These are phyloP conservation scores for Petromus typicus DNA, from an alignment of 2,113 vertebrate genomes.

Conservation along the genomic window DNA sequence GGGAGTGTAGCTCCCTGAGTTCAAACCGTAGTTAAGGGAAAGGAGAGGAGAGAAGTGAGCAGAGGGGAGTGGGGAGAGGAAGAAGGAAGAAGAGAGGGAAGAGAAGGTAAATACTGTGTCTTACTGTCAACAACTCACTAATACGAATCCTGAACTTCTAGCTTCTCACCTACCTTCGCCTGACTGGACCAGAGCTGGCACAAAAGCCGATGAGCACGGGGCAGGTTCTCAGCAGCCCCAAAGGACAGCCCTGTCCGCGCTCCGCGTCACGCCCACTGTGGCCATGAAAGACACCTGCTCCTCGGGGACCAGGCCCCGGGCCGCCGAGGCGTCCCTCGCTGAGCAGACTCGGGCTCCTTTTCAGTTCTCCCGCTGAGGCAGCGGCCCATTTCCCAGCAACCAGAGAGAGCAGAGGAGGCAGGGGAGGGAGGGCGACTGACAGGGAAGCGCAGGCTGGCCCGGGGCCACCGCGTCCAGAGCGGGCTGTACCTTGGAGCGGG, in stretches of 20 bases:
- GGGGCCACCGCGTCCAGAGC: rapidly evolving
- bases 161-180: too few relatives aligned
- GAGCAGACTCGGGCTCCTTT: not conserved
- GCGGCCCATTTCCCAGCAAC: not conserved
- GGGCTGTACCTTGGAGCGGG: constrained; percentile 84
- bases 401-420: not conserved
- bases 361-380: not conserved
- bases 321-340: not conserved
- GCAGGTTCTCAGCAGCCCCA: not conserved
- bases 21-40: too few relatives aligned
- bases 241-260: not conserved
- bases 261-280: too few relatives aligned
- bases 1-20: too few relatives aligned
- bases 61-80: too few relatives aligned
- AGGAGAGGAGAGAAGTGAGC: too few relatives aligned
- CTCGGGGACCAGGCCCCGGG: not conserved
- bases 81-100: too few relatives aligned
- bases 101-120: too few relatives aligned
- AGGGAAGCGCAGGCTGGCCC: not conserved
- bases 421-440: not conserved
- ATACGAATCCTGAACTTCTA: too few relatives aligned
- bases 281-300: not conserved
- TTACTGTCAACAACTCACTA: too few relatives aligned
- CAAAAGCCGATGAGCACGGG: not conserved
- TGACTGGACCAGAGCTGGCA: not conserved